A percentile compares a stretch with the other conserved stretches of the same genome.
Evolutionary conservation across 2,113 vertebrate species (phyloP).

Genomic region (Paraplagusia blochii): DNA sequence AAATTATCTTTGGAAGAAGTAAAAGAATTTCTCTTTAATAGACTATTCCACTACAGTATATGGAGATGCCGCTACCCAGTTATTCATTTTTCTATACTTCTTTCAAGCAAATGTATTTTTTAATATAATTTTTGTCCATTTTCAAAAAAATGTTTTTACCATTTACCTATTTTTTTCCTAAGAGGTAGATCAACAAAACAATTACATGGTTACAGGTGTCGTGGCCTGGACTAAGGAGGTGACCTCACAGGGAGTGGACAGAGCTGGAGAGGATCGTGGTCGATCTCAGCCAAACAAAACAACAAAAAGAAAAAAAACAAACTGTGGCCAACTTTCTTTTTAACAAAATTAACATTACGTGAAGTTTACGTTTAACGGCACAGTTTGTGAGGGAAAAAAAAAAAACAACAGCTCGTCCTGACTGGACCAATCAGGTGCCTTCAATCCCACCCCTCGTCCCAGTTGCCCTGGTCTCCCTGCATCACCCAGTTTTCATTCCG

Average conservation of each 20-base stretch:
- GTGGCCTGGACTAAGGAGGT: constrained; percentile 63
- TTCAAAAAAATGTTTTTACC: constrained; percentile 58
- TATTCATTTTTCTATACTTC: constrained; percentile 77
- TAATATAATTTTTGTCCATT: constrained; percentile 34
- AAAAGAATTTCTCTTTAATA: constrained; percentile 70
- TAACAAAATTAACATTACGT: constrained; percentile 1
- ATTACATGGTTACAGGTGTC: constrained; percentile 70
- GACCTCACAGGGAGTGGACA: constrained; percentile 34
- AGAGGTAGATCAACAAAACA: constrained; percentile 96
- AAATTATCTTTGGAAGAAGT: constrained; percentile 87
- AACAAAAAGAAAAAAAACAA: not conserved
- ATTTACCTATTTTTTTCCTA: constrained; percentile 82
- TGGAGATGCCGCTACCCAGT: constrained; percentile 87
- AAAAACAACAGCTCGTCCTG: not conserved
- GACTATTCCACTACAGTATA: constrained; percentile 85
- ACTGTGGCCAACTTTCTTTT: not conserved
- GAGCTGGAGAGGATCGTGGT: constrained; percentile 34
- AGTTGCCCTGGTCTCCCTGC: constrained; percentile 14
- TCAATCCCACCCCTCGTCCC: constrained; percentile 8
- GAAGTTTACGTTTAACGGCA: constrained; percentile 12
- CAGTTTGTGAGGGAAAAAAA: not conserved
- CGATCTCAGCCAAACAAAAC: constrained; percentile 10
- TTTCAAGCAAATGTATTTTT: constrained; percentile 61
- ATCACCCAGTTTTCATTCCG: constrained; percentile 41
- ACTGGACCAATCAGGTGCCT: constrained; percentile 11